These are phyloP conservation scores for Drosophila nasuta DNA, from an alignment of 1,140 invertebrate genomes.

Conservation along the genomic window DNA sequence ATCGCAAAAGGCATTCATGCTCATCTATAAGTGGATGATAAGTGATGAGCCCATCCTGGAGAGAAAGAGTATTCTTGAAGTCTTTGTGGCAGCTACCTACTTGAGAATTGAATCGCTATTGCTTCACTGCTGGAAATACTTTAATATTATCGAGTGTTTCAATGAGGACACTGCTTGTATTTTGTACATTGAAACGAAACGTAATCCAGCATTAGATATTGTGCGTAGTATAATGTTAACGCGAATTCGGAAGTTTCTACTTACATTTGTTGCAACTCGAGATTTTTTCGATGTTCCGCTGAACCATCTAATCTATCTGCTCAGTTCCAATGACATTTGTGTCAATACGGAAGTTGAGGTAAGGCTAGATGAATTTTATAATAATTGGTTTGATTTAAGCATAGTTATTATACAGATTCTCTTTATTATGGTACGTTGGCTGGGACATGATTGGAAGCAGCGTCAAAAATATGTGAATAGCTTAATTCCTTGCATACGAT, in stretches of 20 bases:
- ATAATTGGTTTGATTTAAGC: neutral
- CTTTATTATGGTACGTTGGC: constrained; percentile 55
- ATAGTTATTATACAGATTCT: constrained; percentile 39
- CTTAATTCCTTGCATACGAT: constrained; percentile 50
- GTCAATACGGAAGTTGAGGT: constrained; percentile 88
- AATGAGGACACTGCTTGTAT: constrained; percentile 88
- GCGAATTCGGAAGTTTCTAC: constrained; percentile 90
- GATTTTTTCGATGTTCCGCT: constrained; percentile 89
- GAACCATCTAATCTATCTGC: constrained; percentile 88
- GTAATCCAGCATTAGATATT: constrained; percentile 72
- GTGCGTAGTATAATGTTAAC: constrained; percentile 88
- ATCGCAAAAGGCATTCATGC: constrained; percentile 88
- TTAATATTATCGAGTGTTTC: constrained; percentile 88
- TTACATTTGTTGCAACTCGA: constrained; percentile 89
- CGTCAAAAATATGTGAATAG: constrained; percentile 6
- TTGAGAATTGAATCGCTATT: constrained; percentile 89
- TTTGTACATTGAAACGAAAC: constrained; percentile 87
- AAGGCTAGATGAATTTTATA: neutral
- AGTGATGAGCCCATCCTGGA: constrained; percentile 88
- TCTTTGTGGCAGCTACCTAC: constrained; percentile 89
- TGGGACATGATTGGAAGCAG: constrained; percentile 52
- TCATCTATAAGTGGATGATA: constrained; percentile 92
- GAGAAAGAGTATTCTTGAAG: constrained; percentile 88
- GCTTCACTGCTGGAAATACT: constrained; percentile 90
- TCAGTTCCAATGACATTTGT: constrained; percentile 89